Conservation (phyloP, 1,140 invertebrate species). For the Sesamia nonagrioides region DNA sequence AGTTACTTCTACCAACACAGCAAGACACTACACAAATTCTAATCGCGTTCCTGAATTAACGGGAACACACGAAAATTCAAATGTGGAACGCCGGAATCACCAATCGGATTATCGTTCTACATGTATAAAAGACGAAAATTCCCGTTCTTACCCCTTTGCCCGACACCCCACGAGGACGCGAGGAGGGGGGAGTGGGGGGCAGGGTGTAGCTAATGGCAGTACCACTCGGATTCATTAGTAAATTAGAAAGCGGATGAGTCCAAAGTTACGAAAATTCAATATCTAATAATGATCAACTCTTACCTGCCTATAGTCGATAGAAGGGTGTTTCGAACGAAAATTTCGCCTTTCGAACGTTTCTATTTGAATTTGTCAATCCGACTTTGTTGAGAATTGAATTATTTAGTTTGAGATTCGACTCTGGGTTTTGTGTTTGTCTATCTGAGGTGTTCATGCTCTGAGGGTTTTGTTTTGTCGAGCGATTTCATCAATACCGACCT, state of each 20-base stretch:
- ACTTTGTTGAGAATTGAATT: slow-evolving; percentile 82
- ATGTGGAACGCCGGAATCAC: slow-evolving; percentile 81
- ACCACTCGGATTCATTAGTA: slow-evolving; percentile 87
- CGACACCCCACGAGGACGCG: slow-evolving; percentile 54
- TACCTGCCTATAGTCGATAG: slow-evolving; percentile 82
- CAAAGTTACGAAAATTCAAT: slow-evolving; percentile 88
- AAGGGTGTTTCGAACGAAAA: slow-evolving; percentile 57
- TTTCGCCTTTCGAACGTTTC: slow-evolving; percentile 59
- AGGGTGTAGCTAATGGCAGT: slow-evolving; percentile 79
- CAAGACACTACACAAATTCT: slow-evolving; percentile 58
- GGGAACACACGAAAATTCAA: slow-evolving; percentile 80
- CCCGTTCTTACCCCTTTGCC: slow-evolving; percentile 80
- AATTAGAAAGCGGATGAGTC: slow-evolving; percentile 88
- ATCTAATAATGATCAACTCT: slow-evolving; percentile 87
- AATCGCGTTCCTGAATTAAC: slow-evolving; percentile 72
- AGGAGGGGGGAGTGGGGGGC: slow-evolving; percentile 52
- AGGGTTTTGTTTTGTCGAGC: slow-evolving; percentile 62
- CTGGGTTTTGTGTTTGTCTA: slow-evolving; percentile 55
- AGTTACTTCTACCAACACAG: slow-evolving; percentile 10
- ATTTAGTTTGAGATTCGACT: slow-evolving; percentile 84
- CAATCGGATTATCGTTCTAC: slow-evolving; percentile 86
- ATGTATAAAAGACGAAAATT: slow-evolving; percentile 86
- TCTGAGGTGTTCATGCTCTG: slow-evolving; percentile 66
- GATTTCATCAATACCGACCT: slow-evolving; percentile 49
- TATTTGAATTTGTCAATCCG: slow-evolving; percentile 81